Evolutionary conservation across 2,113 vertebrate species (phyloP).

Genomic region (Azemiops feae): DNA sequence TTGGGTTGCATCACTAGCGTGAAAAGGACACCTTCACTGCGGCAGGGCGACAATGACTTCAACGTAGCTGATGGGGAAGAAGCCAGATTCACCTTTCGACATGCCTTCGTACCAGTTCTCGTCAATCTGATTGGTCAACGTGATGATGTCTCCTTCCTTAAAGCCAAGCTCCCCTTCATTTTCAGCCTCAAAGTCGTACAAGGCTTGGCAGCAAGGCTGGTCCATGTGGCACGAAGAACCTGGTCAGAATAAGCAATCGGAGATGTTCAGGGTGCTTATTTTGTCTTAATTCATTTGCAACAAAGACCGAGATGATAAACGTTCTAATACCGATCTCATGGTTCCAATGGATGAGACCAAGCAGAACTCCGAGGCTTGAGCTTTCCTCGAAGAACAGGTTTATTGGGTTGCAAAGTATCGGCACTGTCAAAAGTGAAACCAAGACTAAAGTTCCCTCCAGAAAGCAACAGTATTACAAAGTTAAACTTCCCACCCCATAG

Average conservation of each 20-base stretch:
- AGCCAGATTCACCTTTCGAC: conserved; percentile 85
- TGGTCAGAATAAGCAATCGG: conserved; percentile 46
- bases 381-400: no score
- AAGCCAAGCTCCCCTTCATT: conserved; percentile 93
- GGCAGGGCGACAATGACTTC: conserved; percentile 89
- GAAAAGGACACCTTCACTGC: conserved; percentile 68
- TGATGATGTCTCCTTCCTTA: conserved; percentile 93
- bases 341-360: no score
- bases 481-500: no score
- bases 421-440: no score
- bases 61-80: conserved; percentile 95
- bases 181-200: conserved; percentile 93
- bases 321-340: no score
- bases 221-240: conserved; percentile 78
- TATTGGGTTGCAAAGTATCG: no score
- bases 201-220: conserved; percentile 90
- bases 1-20: conserved; percentile 55
- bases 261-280: not conserved
- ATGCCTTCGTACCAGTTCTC: conserved; percentile 97
- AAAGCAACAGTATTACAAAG: no score
- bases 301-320: no score
- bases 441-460: no score
- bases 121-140: conserved; percentile 91
- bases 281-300: not conserved
- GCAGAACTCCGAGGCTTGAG: no score